phyloP scores from a whole-genome alignment of 2,797 vertebrate species.

The Scarus forsteni region DNA sequence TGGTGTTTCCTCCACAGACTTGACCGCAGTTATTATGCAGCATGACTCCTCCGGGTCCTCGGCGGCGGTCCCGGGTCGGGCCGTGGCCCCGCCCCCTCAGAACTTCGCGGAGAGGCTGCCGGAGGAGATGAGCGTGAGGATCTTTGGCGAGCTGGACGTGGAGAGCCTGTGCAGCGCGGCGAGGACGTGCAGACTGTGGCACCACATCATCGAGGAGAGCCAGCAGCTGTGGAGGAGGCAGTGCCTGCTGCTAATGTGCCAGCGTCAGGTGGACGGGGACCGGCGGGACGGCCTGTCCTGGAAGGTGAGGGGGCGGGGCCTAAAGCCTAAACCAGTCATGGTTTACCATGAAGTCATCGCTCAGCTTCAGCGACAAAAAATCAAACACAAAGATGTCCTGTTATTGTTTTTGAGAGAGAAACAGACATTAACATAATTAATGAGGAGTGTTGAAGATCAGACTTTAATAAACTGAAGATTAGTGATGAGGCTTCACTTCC shows the following conservation, averaged over 20 bases:
- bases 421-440: no score
- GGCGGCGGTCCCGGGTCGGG: not conserved
- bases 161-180: slow-evolving; percentile 87
- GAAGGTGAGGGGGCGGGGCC: slow-evolving; percentile 89
- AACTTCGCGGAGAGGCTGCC: slow-evolving; percentile 86
- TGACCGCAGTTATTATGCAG: slow-evolving; percentile 72
- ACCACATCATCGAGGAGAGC: slow-evolving; percentile 77
- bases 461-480: no score
- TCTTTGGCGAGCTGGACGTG: slow-evolving; percentile 87
- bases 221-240: slow-evolving; percentile 88
- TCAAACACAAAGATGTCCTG: no score
- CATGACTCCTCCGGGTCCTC: slow-evolving; percentile 56
- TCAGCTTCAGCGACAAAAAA: no score
- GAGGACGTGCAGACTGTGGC: slow-evolving; percentile 86
- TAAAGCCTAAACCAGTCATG: not conserved
- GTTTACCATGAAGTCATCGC: no score
- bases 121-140: slow-evolving; percentile 84
- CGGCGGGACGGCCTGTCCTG: slow-evolving; percentile 85
- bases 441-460: no score
- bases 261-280: slow-evolving; percentile 86
- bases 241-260: slow-evolving; percentile 85
- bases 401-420: no score
- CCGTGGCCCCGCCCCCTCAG: not conserved
- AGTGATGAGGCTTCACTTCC: no score
- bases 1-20: not conserved